Base-by-base conservation (phyloP, 2,888 invertebrate species). In the Xestia ashworthii region DNA sequence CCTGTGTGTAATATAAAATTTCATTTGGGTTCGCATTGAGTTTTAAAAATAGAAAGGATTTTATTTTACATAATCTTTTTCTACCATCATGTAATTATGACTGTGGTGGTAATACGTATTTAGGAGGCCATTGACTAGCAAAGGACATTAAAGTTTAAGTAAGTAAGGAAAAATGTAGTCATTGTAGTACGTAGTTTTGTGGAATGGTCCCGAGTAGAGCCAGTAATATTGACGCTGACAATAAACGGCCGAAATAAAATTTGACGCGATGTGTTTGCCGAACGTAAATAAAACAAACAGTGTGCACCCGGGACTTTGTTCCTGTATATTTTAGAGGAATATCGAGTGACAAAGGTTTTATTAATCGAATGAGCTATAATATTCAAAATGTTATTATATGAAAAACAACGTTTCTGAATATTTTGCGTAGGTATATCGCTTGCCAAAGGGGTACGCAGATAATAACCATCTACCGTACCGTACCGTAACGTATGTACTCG, bases 281-380 rank as follows among this genome's bases (percentile, higher is more conserved):
- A 73, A 84, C 58, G 74, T 74, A 83, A 81, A 83, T 83, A 81
- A 83, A 81, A 81, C 58, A 81, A 81, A 74, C 74, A 74, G 71
- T 74, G 48, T 62, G 71, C 58, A 78, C 70, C 25, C 41, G 70
- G 72, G 72, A 78, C 66, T 75, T 67, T 16, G 41, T 58, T 38
- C 46, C 71, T 64, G 66, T 76, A 69, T 65, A 72, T 58, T 77
- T 69, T 38, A 77, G 58, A 76, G 77, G 16, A 48, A 64, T 62
- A 60, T 66, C 38, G 46, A 14, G 14, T 53, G 38, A 69, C 41
- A 70, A 80, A 67, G 44, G 66, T 67, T 55, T 66, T 70, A 50
- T 71, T 69, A 71, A 73, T 73, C 46, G n/a, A 68, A 64, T 71
- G 41, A 68, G 32, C 64, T 46, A 50, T n/a, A 50, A 71, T 62